phyloP scores from a whole-genome alignment of 2,888 invertebrate species.

The Macrosoma leucophasiata region DNA sequence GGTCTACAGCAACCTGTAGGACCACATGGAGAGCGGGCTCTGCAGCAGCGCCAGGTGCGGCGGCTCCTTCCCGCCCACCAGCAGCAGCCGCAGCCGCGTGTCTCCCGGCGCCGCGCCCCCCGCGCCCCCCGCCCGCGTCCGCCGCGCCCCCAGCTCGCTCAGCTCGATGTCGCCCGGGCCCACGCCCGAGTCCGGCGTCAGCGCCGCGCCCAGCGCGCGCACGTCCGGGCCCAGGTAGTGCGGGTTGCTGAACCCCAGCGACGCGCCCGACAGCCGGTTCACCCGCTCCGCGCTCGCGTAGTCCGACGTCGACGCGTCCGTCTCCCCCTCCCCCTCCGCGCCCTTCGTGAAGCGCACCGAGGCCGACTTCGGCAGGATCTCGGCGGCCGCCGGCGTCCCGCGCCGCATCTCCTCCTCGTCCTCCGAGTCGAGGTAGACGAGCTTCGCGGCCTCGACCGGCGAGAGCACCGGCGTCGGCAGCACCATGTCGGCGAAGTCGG shows the following conservation, averaged over 20 bases:
- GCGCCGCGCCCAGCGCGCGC: slow-evolving; percentile 80
- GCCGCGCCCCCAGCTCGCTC: slow-evolving; percentile 40
- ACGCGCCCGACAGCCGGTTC: slow-evolving; percentile 68
- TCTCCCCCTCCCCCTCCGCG: slow-evolving; percentile 72
- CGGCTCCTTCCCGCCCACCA: slow-evolving; percentile 88
- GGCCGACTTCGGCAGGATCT: slow-evolving; percentile 74
- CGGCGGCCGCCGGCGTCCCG: slow-evolving; percentile 71
- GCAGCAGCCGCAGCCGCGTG: slow-evolving; percentile 41
- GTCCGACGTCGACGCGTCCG: slow-evolving; percentile 81
- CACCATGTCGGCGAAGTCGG: slow-evolving; percentile 81
- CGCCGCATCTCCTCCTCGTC: slow-evolving; percentile 69
- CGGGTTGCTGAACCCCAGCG: slow-evolving; percentile 83
- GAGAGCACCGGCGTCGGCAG: slow-evolving; percentile 80
- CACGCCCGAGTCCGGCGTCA: slow-evolving; percentile 79
- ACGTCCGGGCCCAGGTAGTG: slow-evolving; percentile 83
- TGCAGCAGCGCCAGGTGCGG: slow-evolving; percentile 85
- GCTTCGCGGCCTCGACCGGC: slow-evolving; percentile 79
- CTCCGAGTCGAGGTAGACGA: slow-evolving; percentile 83
- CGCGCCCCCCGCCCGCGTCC: slow-evolving; percentile 38
- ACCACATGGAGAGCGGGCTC: slow-evolving; percentile 87
- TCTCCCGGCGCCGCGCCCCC: slow-evolving; percentile 32
- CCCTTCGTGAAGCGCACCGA: slow-evolving; percentile 75
- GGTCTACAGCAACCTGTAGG: slow-evolving; percentile 76
- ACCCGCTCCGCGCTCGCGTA: slow-evolving; percentile 85
- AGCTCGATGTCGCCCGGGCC: slow-evolving; percentile 64